Base-by-base conservation (phyloP, 2,888 invertebrate genomes). In the Parthenolecanium corni region DNA sequence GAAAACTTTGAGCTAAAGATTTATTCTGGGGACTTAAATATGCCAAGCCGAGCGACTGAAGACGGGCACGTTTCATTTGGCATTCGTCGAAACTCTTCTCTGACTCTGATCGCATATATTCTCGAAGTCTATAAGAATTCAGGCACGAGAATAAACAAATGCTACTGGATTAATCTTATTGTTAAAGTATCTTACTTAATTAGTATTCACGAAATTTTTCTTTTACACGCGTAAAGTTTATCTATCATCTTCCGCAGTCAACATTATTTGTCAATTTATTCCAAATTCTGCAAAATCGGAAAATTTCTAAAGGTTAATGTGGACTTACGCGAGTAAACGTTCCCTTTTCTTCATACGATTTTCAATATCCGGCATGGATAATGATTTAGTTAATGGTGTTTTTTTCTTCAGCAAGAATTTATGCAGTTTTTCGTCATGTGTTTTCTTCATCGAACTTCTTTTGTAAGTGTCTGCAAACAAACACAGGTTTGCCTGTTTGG, bases 341-440 rank as follows among this genome's bases (percentile, higher is more conserved):
- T 85, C 82, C 56, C 81, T 77, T 70, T 83, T 86, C 73, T 86
- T 88, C 1, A 78, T 78, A 69, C 82, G 83, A 40, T 82, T 84
- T 69, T 86, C 84, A 69, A 90, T 86, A 69, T 90, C 88, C 0
- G 90, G 89, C 83, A 90, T 83, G 0, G 89, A 89, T 16, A 83
- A 75, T 1, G 89, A 87, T 72, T 89, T 89, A 71, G 87, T 86
- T 51, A 89, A 72, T 0, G 85, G 83, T 9, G 80, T 80, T 67
- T 77, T 80, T 51, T 74, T 73, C 0, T 78, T 78, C 1, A 82
- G 73, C 25, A 82, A 69, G 36, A 82, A 71, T 53, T 76, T 77
- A 63, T 78, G 77, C 3, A 80, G 69, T 67, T 67, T 67, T 51
- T 66, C 65, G 20, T 65, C 66, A 46, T 62, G 67, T 14, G 53